These are phyloP conservation scores for Blera fallax DNA, from an alignment of 2,888 invertebrate genomes.

Conservation along the genomic window DNA sequence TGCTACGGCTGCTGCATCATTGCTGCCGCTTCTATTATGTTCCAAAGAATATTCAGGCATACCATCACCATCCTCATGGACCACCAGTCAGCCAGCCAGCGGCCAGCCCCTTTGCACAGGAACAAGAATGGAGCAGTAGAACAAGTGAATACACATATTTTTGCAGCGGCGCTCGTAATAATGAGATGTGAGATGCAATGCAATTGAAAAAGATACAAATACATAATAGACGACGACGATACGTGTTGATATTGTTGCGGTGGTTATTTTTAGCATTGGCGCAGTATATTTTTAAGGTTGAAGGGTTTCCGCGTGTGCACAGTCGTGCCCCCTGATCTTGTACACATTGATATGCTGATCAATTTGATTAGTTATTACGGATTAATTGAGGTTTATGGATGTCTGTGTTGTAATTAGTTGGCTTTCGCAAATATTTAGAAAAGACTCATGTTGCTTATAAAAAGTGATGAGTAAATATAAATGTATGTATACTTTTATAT, in stretches of 20 bases:
- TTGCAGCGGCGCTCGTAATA: constrained; percentile 17
- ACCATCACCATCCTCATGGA: constrained; percentile 26
- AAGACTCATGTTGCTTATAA: neutral
- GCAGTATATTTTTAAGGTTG: constrained; percentile 45
- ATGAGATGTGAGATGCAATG: constrained; percentile 62
- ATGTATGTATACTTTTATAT: neutral
- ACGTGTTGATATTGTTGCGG: constrained; percentile 56
- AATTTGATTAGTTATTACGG: neutral
- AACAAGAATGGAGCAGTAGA: constrained; percentile 34
- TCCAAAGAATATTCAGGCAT: constrained; percentile 33
- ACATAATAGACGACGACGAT: constrained; percentile 16
- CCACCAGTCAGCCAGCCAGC: constrained; percentile 16
- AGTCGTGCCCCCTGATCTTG: neutral
- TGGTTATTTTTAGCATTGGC: constrained; percentile 59
- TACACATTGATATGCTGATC: constrained; percentile 1
- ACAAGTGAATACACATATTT: constrained; percentile 47
- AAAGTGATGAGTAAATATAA: neutral
- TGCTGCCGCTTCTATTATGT: constrained; percentile 15
- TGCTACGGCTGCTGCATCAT: constrained; percentile 37
- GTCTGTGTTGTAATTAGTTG: neutral
- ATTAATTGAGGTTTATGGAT: neutral
- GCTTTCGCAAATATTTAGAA: constrained; percentile 7
- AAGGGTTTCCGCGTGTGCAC: constrained; percentile 56
- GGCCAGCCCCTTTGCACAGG: constrained; percentile 23
- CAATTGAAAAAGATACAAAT: constrained; percentile 61